Conservation (phyloP, 1,140 invertebrate species). For the Cydia fagiglandana region DNA sequence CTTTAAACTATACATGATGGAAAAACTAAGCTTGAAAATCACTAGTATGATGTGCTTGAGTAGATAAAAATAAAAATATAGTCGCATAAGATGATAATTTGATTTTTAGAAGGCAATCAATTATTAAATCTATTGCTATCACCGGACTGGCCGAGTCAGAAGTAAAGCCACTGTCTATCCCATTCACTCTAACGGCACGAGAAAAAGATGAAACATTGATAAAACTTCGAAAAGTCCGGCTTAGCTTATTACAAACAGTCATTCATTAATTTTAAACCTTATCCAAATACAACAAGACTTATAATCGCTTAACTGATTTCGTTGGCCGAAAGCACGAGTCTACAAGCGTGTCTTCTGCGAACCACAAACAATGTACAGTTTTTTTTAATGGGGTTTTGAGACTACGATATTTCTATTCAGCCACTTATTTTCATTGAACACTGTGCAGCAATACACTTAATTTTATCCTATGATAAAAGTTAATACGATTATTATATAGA, state of each 20-base stretch:
- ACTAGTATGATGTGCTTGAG: neutral
- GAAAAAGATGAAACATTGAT: conserved; percentile 8
- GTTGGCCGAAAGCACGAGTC: conserved; percentile 28
- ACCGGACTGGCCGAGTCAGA: neutral
- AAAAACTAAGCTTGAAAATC: conserved; percentile 13
- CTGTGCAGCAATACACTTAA: conserved; percentile 63
- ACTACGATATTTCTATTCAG: conserved; percentile 26
- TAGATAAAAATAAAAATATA: neutral
- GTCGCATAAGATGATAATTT: neutral
- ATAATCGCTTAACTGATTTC: conserved; percentile 27
- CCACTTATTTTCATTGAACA: conserved; percentile 62
- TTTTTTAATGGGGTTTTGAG: conserved; percentile 36
- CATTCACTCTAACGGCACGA: conserved; percentile 1
- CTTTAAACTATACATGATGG: neutral
- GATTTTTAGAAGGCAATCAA: conserved; percentile 8
- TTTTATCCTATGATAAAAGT: conserved; percentile 67
- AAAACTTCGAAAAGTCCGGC: neutral
- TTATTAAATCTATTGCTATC: conserved; percentile 28
- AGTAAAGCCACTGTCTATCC: neutral
- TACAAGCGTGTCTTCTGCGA: conserved; percentile 29
- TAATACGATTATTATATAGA: conserved; percentile 67
- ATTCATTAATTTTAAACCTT: conserved; percentile 31
- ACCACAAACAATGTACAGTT: conserved; percentile 33
- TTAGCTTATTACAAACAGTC: conserved; percentile 28
- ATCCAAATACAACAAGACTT: conserved; percentile 24